Percentiles rank a stretch among this genome's conserved stretches.
Conservation (phyloP, 1,140 invertebrate genomes). For the Spodoptera litura region DNA sequence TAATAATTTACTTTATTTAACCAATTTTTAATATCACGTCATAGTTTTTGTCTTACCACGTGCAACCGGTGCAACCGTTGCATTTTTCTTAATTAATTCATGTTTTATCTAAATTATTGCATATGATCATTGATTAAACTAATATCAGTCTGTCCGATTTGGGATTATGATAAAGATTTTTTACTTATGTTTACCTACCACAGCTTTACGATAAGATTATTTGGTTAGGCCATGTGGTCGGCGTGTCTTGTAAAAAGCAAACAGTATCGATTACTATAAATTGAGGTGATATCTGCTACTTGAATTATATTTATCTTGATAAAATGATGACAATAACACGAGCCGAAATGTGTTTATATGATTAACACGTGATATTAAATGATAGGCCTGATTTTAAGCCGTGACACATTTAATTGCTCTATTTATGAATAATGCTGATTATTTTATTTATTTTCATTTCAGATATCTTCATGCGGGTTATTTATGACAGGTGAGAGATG, state of each 20-base stretch:
- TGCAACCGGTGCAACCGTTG: background rate
- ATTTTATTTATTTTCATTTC: no score
- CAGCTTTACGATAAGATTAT: slow-evolving; percentile 49
- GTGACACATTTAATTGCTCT: background rate
- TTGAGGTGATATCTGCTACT: slow-evolving; percentile 22
- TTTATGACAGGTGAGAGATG: no score
- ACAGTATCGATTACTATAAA: slow-evolving; percentile 24
- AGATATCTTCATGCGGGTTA: no score
- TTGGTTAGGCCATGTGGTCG: slow-evolving; percentile 46
- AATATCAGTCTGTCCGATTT: background rate
- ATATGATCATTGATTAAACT: background rate
- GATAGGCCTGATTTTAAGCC: slow-evolving; percentile 69
- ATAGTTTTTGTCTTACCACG: background rate
- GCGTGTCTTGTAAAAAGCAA: slow-evolving; percentile 17
- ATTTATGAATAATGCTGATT: no score
- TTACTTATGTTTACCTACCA: slow-evolving; percentile 11
- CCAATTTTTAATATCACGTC: no score
- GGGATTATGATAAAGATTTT: slow-evolving; percentile 4
- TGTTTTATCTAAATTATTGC: background rate
- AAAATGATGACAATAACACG: slow-evolving; percentile 74
- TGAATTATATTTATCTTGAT: slow-evolving; percentile 22
- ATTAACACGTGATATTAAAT: slow-evolving; percentile 77
- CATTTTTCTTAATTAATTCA: background rate
- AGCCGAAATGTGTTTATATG: slow-evolving; percentile 77
- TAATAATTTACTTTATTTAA: no score